Evolutionary conservation across 2,797 vertebrate genomes (phyloP).

Genomic region (Sarcoramphus papa): DNA sequence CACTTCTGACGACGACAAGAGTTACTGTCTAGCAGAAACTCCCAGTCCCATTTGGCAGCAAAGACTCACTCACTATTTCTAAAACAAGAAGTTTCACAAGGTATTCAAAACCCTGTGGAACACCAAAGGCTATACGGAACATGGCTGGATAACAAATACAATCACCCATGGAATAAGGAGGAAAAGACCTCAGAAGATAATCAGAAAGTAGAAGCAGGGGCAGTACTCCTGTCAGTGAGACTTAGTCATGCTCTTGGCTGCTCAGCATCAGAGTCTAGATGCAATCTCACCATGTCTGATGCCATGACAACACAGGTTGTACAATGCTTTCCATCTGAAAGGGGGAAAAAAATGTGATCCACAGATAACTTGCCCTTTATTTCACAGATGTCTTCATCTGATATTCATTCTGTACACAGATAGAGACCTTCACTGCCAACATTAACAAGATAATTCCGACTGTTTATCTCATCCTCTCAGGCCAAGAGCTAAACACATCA

Average conservation of each 20-base stretch:
- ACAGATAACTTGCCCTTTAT: not conserved
- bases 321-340: not conserved
- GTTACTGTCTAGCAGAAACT: not conserved
- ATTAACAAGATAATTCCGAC: not conserved
- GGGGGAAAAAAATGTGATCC: not conserved
- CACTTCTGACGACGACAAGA: not conserved
- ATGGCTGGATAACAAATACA: not conserved
- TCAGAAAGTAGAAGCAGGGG: not conserved
- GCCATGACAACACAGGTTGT: rapidly evolving
- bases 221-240: not conserved
- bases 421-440: not conserved
- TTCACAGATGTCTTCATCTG: not conserved
- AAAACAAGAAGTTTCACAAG: not conserved
- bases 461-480: not conserved
- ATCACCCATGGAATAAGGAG: not conserved
- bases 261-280: not conserved
- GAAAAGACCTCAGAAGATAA: not conserved
- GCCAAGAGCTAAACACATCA: not conserved
- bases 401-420: not conserved
- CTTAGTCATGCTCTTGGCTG: not conserved
- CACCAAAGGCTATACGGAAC: not conserved
- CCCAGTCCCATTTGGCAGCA: not conserved
- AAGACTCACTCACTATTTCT: not conserved
- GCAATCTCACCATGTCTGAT: not conserved
- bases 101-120: not conserved